These are phyloP conservation scores for Teinopalpus imperialis DNA, from an alignment of 2,888 invertebrate genomes.

Conservation along the genomic window DNA sequence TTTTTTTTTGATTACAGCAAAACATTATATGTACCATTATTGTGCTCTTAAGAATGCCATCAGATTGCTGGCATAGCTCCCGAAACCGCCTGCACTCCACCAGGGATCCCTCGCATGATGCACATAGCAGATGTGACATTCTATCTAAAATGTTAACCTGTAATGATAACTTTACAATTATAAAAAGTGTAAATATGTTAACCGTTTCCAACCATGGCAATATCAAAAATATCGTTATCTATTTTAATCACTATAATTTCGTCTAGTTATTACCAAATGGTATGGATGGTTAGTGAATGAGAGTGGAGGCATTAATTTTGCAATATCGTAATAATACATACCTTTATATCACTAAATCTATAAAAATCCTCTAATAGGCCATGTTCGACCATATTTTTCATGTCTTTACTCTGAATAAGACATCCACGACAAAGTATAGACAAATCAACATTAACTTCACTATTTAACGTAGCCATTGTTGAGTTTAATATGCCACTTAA, in stretches of 20 bases:
- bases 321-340: slow-evolving; percentile 27
- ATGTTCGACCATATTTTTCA: slow-evolving; percentile 70
- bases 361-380: slow-evolving; percentile 54
- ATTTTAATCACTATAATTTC: no score
- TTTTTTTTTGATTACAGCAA: no score
- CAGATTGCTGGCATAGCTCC: slow-evolving; percentile 48
- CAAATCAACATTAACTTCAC: slow-evolving; percentile 23
- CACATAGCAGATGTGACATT: slow-evolving; percentile 54
- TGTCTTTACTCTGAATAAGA: slow-evolving; percentile 52
- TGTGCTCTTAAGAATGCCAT: slow-evolving; percentile 42
- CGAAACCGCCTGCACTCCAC: slow-evolving; percentile 44
- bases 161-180: slow-evolving; percentile 21
- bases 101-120: slow-evolving; percentile 50
- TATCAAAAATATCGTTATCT: no score
- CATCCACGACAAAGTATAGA: slow-evolving; percentile 61
- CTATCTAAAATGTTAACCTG: slow-evolving; percentile 45
- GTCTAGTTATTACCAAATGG: no score
- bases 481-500: no score
- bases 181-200: no score
- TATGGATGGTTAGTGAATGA: no score
- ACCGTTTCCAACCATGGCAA: no score
- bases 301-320: no score
- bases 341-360: slow-evolving; percentile 53
- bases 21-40: slow-evolving; percentile 42
- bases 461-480: slow-evolving; percentile 1